These are phyloP conservation scores for Harpagoxenus sublaevis DNA, from an alignment of 2,888 invertebrate genomes.

Conservation along the genomic window DNA sequence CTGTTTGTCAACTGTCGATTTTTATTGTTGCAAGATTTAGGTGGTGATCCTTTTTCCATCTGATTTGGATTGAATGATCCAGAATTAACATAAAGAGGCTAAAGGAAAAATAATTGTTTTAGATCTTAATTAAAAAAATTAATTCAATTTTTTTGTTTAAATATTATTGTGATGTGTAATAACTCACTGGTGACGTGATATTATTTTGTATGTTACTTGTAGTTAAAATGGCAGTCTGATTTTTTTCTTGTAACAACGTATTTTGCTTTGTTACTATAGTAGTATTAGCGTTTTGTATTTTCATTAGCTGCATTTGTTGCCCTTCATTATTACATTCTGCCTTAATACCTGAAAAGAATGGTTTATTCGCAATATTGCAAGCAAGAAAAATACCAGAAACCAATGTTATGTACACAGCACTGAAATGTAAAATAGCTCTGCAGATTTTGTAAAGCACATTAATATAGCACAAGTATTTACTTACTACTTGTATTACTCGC, in stretches of 20 bases:
- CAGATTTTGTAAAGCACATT: background rate
- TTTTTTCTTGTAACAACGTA: constrained; percentile 72
- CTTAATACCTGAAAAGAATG: constrained; percentile 67
- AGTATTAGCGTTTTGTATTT: constrained; percentile 80
- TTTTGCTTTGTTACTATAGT: constrained; percentile 77
- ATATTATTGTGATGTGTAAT: constrained; percentile 11
- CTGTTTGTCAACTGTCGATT: constrained; percentile 62
- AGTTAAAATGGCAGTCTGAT: constrained; percentile 73
- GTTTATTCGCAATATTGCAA: background rate
- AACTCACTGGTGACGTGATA: constrained; percentile 76
- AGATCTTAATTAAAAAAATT: constrained; percentile 11
- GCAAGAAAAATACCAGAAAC: background rate
- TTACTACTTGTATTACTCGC: constrained; percentile 79
- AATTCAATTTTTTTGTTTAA: constrained; percentile 16
- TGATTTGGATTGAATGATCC: constrained; percentile 57
- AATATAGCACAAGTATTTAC: background rate
- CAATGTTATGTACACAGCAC: background rate
- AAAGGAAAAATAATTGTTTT: constrained; percentile 42
- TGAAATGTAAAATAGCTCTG: background rate
- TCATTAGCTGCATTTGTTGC: constrained; percentile 82
- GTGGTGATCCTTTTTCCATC: constrained; percentile 71
- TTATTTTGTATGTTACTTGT: constrained; percentile 78
- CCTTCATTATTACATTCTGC: constrained; percentile 72
- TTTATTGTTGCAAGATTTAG: constrained; percentile 71
- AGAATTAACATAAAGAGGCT: constrained; percentile 57